Base-by-base conservation (phyloP, 23 tunicate genomes). In the Ciona savignyi region DNA sequence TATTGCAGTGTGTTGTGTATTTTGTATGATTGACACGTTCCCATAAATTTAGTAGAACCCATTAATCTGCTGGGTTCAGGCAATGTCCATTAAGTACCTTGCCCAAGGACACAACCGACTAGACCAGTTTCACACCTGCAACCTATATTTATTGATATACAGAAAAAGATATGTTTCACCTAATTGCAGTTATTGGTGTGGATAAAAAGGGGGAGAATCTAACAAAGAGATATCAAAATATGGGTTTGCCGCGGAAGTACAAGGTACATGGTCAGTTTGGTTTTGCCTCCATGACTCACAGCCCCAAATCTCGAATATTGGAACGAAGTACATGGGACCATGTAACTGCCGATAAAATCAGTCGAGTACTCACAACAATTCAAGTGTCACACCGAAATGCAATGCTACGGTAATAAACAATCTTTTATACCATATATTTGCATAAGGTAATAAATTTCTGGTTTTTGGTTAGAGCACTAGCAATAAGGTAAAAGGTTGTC, bases 381-480 rank as follows among this genome's bases (percentile, higher is more conserved):
- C 69, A 72, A 23, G 77, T 70, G 23, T n/a, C 69, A 4, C 77
- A 72, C 23, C 49, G 77, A 26, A 72, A 72, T 26, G 66, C 77
- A 11, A 22, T 42, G 69, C 23, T 72, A 23, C n/a, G 29, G 77
- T 72, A 20, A 48, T 4, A 63, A 49, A 49, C 15, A 20, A 11
- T 49, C 20, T 49, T 49, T 49, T 49, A 11, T 20, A 15, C 56
- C 56, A 42, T 42, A 42, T 42, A 42, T 42, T 42, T 42, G n/a
- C n/a, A n/a, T n/a, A n/a, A n/a, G n/a, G n/a, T n/a, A n/a, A n/a
- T n/a, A n/a, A n/a, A n/a, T n/a, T n/a, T n/a, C n/a, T n/a, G n/a
- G n/a, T n/a, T n/a, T n/a, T n/a, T n/a, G n/a, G n/a, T n/a, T n/a
- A n/a, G n/a, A n/a, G n/a, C n/a, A n/a, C n/a, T n/a, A n/a, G n/a